phyloP scores from a whole-genome alignment of 2,113 vertebrate species.

The Atlantisia rogersi region DNA sequence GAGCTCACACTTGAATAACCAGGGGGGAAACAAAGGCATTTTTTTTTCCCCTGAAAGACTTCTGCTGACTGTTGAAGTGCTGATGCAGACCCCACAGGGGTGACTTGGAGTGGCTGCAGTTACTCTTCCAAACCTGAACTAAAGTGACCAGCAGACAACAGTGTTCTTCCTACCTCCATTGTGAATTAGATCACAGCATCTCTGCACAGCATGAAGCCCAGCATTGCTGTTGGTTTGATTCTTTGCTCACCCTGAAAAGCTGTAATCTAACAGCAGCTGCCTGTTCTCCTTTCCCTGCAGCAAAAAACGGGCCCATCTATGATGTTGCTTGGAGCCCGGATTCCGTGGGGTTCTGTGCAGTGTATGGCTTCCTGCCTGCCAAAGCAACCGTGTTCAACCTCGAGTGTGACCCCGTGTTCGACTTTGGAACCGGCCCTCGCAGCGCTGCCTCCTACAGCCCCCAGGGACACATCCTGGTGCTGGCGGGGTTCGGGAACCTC shows the following conservation, averaged over 20 bases:
- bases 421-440: conserved; percentile 94
- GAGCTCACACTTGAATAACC: not conserved
- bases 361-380: conserved; percentile 98
- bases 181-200: not conserved
- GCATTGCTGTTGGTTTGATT: rapidly evolving
- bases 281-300: conserved; percentile 72
- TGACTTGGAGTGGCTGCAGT: not conserved
- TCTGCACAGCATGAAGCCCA: not conserved
- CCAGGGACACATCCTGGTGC: conserved; percentile 90
- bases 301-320: conserved; percentile 94
- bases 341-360: conserved; percentile 90
- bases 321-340: conserved; percentile 91
- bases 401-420: conserved; percentile 92
- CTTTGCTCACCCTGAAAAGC: not conserved
- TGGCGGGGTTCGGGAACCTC: conserved; percentile 96
- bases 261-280: not conserved
- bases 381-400: conserved; percentile 93
- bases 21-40: not conserved
- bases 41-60: not conserved
- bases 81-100: not conserved
- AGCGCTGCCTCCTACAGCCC: conserved; percentile 94
- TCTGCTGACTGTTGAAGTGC: not conserved
- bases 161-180: not conserved
- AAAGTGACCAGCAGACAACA: not conserved
- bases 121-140: not conserved